Evolutionary conservation across 2,888 invertebrate species (phyloP), one percentile per base, ranked within the genome.

Genomic region (Cephus rjabovi): DNA sequence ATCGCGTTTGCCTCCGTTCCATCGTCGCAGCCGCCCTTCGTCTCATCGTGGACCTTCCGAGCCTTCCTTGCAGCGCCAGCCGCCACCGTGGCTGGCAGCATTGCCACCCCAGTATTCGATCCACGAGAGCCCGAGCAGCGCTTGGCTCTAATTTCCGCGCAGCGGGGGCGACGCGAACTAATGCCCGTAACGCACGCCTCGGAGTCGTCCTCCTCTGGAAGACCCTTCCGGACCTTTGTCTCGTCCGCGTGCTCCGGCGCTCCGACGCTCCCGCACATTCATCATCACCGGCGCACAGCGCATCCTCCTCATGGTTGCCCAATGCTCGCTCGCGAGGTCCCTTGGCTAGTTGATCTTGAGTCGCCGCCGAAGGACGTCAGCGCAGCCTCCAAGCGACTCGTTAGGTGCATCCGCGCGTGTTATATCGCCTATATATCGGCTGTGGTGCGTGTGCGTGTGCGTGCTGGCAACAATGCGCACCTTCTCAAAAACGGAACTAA

Each of bases 161-260:
- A 91, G 90, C 90, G 82, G 90, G 90, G 88, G 89, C 89, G 87
- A 89, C 89, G 87, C 89, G 86, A 89, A 90, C 90, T 88, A 90
- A 90, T 90, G 90, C 88, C 85, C 85, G 86, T 83, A 84, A 86
- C 85, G 87, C 87, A 84, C 87, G 87, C 87, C 87, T 84, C 40
- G 87, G 89, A 87, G 88, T 33, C 70, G 9, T 23, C 35, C 40
- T 40, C 40, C 40, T 40, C 40, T 6, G 40, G 40, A 15, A 40
- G 40, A 40, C 15, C 40, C 40, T 40, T 40, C 40, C 40, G 82
- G 85, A 85, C 88, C 89, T 90, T 90, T 89, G 89, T 88, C 88
- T 89, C 87, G 15, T 4, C 40, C 85, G 86, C 84, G 86, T 40
- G 88, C 89, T 87, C 88, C 88, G 89, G 90, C 90, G 89, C 88